Evolutionary conservation across 2,797 vertebrate genomes (phyloP).

Genomic region (Sus cebifrons): DNA sequence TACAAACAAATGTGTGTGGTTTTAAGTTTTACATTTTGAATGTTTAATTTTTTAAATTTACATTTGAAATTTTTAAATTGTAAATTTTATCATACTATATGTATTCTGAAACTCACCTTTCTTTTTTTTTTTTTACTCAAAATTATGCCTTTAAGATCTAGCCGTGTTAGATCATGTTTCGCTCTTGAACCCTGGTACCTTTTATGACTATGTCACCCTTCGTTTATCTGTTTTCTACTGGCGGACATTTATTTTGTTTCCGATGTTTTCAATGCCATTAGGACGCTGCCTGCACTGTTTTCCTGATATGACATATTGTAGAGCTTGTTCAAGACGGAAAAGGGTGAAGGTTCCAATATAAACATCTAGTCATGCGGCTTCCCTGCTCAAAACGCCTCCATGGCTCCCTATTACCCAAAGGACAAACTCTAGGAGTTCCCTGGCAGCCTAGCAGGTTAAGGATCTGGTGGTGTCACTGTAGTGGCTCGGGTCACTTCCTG

Average conservation of each 20-base stretch:
- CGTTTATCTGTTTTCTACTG: not conserved
- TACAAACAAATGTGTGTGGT: not conserved
- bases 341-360: not conserved
- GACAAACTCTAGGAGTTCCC: not conserved
- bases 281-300: not conserved
- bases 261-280: not conserved
- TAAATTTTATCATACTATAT: not conserved
- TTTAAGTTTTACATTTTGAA: not conserved
- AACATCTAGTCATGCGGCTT: not conserved
- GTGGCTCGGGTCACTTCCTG: too few relatives aligned
- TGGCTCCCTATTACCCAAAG: not conserved
- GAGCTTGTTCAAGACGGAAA: not conserved
- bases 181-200: not conserved
- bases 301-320: not conserved
- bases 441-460: too few relatives aligned
- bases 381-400: not conserved
- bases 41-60: too few relatives aligned
- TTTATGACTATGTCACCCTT: not conserved
- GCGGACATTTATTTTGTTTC: not conserved
- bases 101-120: not conserved
- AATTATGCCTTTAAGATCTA: not conserved
- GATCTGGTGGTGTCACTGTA: too few relatives aligned
- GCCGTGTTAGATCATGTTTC: not conserved
- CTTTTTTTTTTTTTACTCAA: not conserved
- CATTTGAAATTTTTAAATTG: too few relatives aligned